A percentile compares a stretch with the other conserved stretches of the same genome.
Conservation (phyloP, 64 coral and sea anemone species). For the Porites australiensis region DNA sequence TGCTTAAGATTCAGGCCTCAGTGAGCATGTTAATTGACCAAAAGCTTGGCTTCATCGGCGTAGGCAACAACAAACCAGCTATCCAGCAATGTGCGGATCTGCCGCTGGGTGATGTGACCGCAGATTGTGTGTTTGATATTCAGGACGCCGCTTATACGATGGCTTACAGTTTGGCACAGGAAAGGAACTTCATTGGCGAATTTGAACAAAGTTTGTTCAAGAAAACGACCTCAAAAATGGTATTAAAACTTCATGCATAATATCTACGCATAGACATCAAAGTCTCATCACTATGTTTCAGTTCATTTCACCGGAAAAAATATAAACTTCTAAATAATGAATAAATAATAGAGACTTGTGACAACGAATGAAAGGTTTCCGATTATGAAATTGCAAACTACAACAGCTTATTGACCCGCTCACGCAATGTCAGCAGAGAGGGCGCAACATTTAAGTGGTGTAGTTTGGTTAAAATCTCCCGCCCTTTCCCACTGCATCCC, state of each 20-base stretch:
- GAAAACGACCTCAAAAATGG: conserved; percentile 26
- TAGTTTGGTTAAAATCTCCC: no score
- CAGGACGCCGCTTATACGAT: conserved; percentile 58
- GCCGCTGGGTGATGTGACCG: conserved; percentile 60
- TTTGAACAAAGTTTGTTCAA: conserved; percentile 14
- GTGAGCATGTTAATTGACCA: conserved; percentile 55
- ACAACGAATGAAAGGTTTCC: no score
- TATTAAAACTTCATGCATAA: background rate
- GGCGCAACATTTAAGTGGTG: no score
- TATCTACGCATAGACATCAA: no score
- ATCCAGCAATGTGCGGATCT: background rate
- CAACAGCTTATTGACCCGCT: no score
- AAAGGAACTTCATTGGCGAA: conserved; percentile 23
- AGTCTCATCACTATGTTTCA: no score
- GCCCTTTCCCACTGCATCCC: no score
- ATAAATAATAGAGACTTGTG: no score
- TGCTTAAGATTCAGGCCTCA: conserved; percentile 34
- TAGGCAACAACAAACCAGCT: background rate
- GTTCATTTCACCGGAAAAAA: no score
- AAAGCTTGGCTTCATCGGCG: conserved; percentile 19
- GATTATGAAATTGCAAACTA: no score
- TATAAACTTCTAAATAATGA: no score
- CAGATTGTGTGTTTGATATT: conserved; percentile 68
- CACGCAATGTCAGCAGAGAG: no score
- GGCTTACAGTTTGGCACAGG: conserved; percentile 35